Evolutionary conservation across 2,113 vertebrate genomes (phyloP), one percentile per base, ranked within the genome.

Genomic region (Corvus cornix): DNA sequence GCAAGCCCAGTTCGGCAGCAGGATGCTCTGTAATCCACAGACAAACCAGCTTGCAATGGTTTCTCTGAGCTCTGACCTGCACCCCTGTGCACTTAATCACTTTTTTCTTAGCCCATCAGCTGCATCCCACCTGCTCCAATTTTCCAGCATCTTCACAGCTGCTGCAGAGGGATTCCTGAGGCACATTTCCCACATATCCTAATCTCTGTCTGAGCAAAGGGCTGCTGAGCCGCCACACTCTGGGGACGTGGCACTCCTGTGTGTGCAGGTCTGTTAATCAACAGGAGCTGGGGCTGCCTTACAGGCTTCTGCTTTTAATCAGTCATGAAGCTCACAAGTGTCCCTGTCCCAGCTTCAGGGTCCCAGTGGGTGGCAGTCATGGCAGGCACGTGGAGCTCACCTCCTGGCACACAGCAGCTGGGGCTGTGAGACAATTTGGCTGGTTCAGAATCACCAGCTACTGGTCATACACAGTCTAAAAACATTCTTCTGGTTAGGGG

Each of bases 221-320:
- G 60, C 52, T 64, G 49, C 53, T 28, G 55, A 74, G 43, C 16
- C 16, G 48, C 28, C 30, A 16, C 44, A 0, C 30, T 17, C 12
- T 0, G 6, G 49, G 68, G 20, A 39, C 1, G 1, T 28, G 24
- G 13, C 9, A 2, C 18, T 64, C 6, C 16, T 58, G n/a, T 13
- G 44, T 69, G 43, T 9, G 22, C 52, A 35, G 62, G 13, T 52
- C 55, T 59, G 30, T 30, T 43, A 30, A 41, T 48, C 52, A 53
- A 2, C n/a, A 76, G 56, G 35, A 90, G 9, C 27, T 53, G 55
- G 8, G 30, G 73, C 72, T 87, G 72, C 44, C 24, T 82, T 28
- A 3, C 1, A n/a, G 31, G 12, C 16, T 58, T 37, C 37, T 76
- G 70, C 4, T 18, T 83, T 83, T 72, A 68, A 76, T 59, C 73